Percentiles rank a stretch among this genome's conserved stretches.
Evolutionary conservation across 30 jellyfish, hydroid and myxozoan genomes (phyloP).

Genomic region (Nemopilema nomurai): DNA sequence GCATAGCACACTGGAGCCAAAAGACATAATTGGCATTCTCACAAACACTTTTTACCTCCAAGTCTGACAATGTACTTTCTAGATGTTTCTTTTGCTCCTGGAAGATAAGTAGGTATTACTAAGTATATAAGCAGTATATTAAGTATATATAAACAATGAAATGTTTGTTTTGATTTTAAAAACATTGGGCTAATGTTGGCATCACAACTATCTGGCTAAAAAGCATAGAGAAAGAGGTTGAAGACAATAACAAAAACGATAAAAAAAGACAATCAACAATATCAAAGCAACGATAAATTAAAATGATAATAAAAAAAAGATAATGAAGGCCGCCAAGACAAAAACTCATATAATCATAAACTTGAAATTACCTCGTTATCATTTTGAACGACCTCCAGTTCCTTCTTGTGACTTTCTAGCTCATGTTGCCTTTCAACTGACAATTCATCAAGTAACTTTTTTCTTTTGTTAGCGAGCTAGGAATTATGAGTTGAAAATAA

Average conservation of each 20-base stretch:
- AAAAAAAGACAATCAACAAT: too few species aligned
- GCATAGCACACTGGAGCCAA: neutral
- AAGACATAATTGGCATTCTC: neutral
- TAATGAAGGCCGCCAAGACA: too few species aligned
- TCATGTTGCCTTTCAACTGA: slow-evolving; percentile 85
- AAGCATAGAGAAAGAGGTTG: too few species aligned
- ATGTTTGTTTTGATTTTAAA: too few species aligned
- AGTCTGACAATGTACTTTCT: slow-evolving; percentile 27
- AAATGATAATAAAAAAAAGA: too few species aligned
- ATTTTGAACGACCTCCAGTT: slow-evolving; percentile 36
- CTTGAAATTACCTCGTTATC: slow-evolving; percentile 46
- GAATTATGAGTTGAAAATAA: neutral
- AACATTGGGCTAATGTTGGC: too few species aligned
- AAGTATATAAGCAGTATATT: too few species aligned
- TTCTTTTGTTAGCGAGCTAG: slow-evolving; percentile 83
- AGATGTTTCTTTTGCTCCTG: slow-evolving; percentile 43
- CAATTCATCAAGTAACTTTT: slow-evolving; percentile 73
- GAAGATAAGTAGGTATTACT: neutral
- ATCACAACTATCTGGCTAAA: too few species aligned
- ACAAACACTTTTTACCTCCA: slow-evolving; percentile 18
- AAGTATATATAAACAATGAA: too few species aligned
- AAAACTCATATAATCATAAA: too few species aligned
- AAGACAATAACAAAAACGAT: neutral
- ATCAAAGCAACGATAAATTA: too few species aligned
- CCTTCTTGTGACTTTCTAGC: slow-evolving; percentile 46